Base-by-base conservation (phyloP, 2,888 invertebrate species). In the Pseudococcus longispinus region DNA sequence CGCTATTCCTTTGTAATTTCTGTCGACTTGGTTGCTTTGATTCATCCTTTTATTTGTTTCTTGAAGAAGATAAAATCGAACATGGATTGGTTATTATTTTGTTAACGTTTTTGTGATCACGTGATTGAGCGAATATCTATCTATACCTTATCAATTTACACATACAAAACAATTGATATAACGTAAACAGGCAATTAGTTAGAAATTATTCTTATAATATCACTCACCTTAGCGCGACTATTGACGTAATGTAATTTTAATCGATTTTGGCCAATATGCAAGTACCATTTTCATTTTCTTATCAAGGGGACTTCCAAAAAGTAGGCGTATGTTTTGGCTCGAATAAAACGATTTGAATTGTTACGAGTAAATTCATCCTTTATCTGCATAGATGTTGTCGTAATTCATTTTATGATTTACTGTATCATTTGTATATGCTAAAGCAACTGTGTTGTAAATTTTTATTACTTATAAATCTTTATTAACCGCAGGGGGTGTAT, bases 401-500 rank as follows among this genome's bases (percentile, higher is more conserved):
- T 51, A n/a, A n/a, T 51, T 65, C 26, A 65, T 65, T 60, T n/a
- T 65, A 26, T 65, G 9, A 20, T 60, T 11, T 65, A 26, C 15
- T 65, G 26, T 65, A 26, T 65, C 11, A 65, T 51, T 51, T 80
- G 37, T 80, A 42, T 23, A 37, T 20, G 2, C 18, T 32, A 37
- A 32, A 37, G 2, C 32, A 42, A 37, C 26, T 32, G 44, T 70
- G 15, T 85, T 65, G 85, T 65, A 65, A 85, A 85, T 32, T 84
- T 83, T 18, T 26, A 42, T 42, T 42, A 85, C 23, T 42, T 65
- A 60, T 70, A 20, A 29, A 70, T 85, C 32, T 85, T 65, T 85
- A 65, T 84, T 60, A 85, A 85, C 85, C 65, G 70, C 85, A 85
- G 85, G 85, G 70, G 85, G 85, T 74, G 85, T 70, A 70, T 44